phyloP scores from a whole-genome alignment of 1,140 invertebrate species.

The Streblospio benedicti region DNA sequence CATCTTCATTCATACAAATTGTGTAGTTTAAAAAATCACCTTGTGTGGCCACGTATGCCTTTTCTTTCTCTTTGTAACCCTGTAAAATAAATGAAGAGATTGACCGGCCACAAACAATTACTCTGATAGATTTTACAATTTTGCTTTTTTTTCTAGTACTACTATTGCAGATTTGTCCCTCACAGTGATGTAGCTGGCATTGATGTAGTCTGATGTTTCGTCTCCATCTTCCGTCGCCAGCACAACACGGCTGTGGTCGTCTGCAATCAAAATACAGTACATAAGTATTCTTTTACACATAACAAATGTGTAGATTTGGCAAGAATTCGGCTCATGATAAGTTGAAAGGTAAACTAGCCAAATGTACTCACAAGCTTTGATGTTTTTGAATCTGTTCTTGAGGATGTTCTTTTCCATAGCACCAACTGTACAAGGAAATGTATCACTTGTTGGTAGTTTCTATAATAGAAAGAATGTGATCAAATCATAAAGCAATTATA shows the following conservation, averaged over 20 bases:
- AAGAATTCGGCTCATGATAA: too few relatives aligned
- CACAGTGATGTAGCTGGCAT: slow-evolving; percentile 93
- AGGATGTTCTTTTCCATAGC: not conserved
- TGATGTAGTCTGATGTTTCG: slow-evolving; percentile 87
- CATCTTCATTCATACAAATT: too few relatives aligned
- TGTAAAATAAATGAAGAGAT: too few relatives aligned
- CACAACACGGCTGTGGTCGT: slow-evolving; percentile 93
- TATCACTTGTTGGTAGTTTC: not conserved
- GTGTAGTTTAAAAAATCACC: too few relatives aligned
- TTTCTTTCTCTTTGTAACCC: too few relatives aligned
- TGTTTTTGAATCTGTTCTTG: slow-evolving; percentile 20
- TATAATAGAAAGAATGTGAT: not conserved
- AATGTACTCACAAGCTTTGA: slow-evolving; percentile 13
- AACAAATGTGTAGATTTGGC: too few relatives aligned
- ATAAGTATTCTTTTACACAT: not conserved
- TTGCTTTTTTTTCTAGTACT: too few relatives aligned
- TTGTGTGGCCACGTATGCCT: too few relatives aligned
- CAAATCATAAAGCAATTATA: not conserved
- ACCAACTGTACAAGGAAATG: not conserved
- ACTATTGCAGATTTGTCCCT: too few relatives aligned
- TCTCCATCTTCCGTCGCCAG: slow-evolving; percentile 65
- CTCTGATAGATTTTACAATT: too few relatives aligned
- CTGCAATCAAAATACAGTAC: slow-evolving; percentile 47
- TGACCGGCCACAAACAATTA: too few relatives aligned
- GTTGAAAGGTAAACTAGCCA: slow-evolving; percentile 9